phyloP scores from a whole-genome alignment of 2,888 invertebrate genomes.

The Lissonota sp. region DNA sequence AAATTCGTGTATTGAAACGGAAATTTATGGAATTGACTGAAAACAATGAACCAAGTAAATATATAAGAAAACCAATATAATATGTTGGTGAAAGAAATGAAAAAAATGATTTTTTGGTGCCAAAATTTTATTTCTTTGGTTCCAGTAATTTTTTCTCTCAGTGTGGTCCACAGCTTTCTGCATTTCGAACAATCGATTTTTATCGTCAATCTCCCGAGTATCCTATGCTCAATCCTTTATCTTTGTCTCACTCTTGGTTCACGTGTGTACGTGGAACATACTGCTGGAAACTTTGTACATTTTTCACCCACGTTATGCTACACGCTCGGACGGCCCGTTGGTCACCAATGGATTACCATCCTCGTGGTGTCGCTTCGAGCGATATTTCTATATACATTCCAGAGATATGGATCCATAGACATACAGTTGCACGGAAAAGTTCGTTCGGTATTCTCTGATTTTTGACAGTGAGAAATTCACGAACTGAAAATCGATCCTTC shows the following conservation, averaged over 20 bases:
- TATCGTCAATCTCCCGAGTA: slow-evolving; percentile 7
- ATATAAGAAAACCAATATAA: too few species aligned
- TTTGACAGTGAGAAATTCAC: slow-evolving; percentile 55
- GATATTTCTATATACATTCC: background rate
- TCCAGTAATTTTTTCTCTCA: too few species aligned
- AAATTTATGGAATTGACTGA: too few species aligned
- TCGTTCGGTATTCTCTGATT: slow-evolving; percentile 44
- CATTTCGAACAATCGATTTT: background rate
- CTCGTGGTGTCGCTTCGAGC: slow-evolving; percentile 12
- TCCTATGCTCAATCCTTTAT: background rate
- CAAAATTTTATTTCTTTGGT: too few species aligned
- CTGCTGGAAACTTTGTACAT: slow-evolving; percentile 60
- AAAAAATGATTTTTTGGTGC: too few species aligned
- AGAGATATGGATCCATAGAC: background rate
- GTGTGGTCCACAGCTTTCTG: too few species aligned
- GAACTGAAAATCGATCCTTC: slow-evolving; percentile 52
- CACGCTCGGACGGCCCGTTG: slow-evolving; percentile 39
- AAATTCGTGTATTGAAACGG: too few species aligned
- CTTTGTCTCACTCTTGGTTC: background rate
- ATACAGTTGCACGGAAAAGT: background rate
- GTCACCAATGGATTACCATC: slow-evolving; percentile 56
- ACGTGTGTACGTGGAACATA: background rate
- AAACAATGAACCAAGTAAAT: too few species aligned
- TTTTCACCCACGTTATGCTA: slow-evolving; percentile 50
- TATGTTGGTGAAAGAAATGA: too few species aligned